Percentiles rank a stretch among this genome's conserved stretches.
These are phyloP conservation scores for Sclerurus mexicanus DNA, from an alignment of 2,113 vertebrate species.

Conservation along the genomic window DNA sequence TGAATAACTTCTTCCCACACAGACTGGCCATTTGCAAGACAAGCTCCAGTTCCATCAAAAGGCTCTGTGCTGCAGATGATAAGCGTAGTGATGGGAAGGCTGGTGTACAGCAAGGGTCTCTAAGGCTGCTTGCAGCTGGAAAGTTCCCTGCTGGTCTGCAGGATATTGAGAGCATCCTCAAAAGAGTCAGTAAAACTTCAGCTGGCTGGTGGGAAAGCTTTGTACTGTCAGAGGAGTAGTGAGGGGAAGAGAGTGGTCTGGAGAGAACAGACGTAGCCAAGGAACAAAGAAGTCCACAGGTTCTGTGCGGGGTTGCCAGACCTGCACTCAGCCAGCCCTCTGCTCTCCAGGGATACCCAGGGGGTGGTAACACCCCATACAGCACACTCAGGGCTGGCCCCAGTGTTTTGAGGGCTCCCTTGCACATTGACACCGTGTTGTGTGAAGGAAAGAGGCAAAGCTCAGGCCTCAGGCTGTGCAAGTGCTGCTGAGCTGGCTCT, in stretches of 20 bases:
- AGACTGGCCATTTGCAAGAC: neutral
- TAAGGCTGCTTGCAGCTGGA: neutral
- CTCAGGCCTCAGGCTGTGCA: neutral
- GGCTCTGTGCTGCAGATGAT: neutral
- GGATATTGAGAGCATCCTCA: neutral
- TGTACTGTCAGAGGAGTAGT: neutral
- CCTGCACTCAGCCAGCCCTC: neutral
- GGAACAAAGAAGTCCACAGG: neutral
- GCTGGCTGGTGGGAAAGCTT: neutral
- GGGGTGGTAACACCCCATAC: rapidly evolving
- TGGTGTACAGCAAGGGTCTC: neutral
- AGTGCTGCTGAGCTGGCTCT: neutral
- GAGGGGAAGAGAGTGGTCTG: neutral
- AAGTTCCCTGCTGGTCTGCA: constrained; percentile 4
- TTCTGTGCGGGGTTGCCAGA: neutral
- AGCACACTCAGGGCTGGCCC: neutral
- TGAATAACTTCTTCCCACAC: neutral
- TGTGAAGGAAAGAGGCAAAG: neutral
- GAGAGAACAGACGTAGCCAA: neutral
- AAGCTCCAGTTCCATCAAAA: neutral
- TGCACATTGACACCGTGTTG: neutral
- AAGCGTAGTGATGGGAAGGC: neutral
- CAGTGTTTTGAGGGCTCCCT: neutral
- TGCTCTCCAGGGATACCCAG: neutral
- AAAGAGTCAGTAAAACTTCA: neutral